Conservation (phyloP, 2,888 invertebrate species). For the Amphipoea oculea region DNA sequence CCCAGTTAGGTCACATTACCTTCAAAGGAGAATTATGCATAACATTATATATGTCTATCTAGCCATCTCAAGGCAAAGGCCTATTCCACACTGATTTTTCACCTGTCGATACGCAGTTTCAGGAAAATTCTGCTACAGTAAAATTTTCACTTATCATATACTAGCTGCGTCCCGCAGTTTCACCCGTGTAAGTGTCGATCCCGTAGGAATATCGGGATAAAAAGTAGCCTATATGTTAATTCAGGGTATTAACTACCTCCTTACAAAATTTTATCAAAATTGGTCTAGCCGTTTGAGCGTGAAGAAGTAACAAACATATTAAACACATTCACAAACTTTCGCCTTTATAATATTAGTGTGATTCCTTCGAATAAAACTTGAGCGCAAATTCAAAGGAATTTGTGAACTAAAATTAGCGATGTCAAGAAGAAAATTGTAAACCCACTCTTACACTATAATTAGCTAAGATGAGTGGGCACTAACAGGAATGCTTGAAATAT, state of each 20-base stretch:
- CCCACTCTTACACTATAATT: neutral
- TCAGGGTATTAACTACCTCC: too few species aligned
- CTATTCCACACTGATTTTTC: neutral
- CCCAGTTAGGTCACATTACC: constrained; percentile 10
- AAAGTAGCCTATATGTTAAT: too few species aligned
- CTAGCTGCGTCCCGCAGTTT: too few species aligned
- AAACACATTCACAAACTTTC: too few species aligned
- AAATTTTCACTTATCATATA: too few species aligned
- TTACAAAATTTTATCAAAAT: too few species aligned
- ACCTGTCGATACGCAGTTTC: neutral
- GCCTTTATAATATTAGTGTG: too few species aligned
- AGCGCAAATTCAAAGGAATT: neutral
- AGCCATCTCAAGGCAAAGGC: constrained; percentile 5
- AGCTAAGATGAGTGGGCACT: neutral
- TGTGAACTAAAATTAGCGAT: neutral
- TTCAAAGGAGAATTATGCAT: constrained; percentile 36
- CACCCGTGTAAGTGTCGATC: too few species aligned
- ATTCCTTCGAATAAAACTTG: neutral
- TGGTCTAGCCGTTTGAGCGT: too few species aligned
- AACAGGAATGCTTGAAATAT: neutral
- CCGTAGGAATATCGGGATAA: too few species aligned
- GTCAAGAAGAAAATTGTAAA: neutral
- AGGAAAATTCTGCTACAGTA: neutral
- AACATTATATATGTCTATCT: constrained; percentile 8
- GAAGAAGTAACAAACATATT: too few species aligned